Conservation (phyloP, 1,140 invertebrate genomes). For the Drosophila nasuta region DNA sequence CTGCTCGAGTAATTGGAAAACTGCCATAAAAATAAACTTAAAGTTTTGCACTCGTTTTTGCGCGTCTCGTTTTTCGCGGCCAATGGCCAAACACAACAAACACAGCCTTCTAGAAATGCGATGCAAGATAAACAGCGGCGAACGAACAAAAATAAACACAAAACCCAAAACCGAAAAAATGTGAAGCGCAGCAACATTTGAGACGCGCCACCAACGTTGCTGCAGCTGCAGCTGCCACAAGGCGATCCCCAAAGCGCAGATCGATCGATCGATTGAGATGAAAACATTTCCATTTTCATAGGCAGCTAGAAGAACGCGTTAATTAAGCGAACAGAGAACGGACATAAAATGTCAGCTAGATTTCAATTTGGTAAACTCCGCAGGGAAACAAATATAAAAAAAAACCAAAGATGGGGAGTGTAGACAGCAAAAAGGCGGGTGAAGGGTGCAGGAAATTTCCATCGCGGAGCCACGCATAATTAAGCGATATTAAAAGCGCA, state of each 20-base stretch:
- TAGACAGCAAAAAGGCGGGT: constrained; percentile 15
- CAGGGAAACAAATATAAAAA: background rate
- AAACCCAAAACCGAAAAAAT: constrained; percentile 12
- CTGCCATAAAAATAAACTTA: constrained; percentile 76
- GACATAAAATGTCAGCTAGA: constrained; percentile 76
- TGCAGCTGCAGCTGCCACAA: constrained; percentile 5
- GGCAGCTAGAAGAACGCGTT: constrained; percentile 43
- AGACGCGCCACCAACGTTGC: constrained; percentile 45
- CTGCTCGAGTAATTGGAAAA: constrained; percentile 74
- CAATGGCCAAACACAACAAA: constrained; percentile 40
- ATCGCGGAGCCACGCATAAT: constrained; percentile 60
- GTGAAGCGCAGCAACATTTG: constrained; percentile 23
- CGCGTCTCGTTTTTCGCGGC: constrained; percentile 63
- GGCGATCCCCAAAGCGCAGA: constrained; percentile 8
- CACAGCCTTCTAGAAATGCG: constrained; percentile 21
- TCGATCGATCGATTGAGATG: constrained; percentile 48
- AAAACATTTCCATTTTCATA: constrained; percentile 82
- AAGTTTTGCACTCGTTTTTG: constrained; percentile 71
- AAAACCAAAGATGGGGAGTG: no score
- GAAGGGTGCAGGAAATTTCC: constrained; percentile 1
- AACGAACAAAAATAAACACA: constrained; percentile 5
- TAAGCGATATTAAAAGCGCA: constrained; percentile 79
- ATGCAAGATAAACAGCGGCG: constrained; percentile 45
- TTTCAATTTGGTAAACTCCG: constrained; percentile 63
- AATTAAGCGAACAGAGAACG: constrained; percentile 72